Conservation (phyloP, 1,140 invertebrate genomes). For the Apolygus lucorum region DNA sequence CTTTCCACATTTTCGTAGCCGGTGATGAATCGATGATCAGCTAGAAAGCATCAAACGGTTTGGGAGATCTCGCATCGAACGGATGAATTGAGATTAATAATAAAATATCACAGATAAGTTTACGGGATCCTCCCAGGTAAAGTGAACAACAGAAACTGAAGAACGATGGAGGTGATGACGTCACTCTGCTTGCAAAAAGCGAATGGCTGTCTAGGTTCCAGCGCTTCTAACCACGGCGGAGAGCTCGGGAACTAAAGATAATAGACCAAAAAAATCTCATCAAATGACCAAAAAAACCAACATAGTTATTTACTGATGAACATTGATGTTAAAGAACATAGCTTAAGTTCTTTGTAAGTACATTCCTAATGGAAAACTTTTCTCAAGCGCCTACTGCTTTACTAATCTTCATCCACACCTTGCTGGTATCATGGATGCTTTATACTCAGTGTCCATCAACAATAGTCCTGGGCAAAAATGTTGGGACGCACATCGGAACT, state of each 20-base stretch:
- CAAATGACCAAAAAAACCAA: not conserved
- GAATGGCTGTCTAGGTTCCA: too few species aligned
- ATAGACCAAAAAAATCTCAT: not conserved
- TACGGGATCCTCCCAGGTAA: not conserved
- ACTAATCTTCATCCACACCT: too few species aligned
- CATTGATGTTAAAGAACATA: not conserved
- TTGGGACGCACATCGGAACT: too few species aligned
- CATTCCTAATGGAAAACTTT: too few species aligned
- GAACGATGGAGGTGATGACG: not conserved
- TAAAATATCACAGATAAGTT: not conserved
- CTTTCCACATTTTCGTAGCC: not conserved
- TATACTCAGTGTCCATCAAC: too few species aligned
- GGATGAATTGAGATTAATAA: not conserved
- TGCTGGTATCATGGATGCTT: too few species aligned
- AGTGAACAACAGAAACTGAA: not conserved
- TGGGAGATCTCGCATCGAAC: not conserved
- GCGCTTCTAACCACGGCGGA: too few species aligned
- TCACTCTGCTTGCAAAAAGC: not conserved
- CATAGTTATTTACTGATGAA: not conserved
- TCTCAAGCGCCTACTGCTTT: too few species aligned
- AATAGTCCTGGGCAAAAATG: too few species aligned
- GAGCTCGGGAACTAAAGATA: too few species aligned
- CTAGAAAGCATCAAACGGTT: not conserved
- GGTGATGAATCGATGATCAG: not conserved
- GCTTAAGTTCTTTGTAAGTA: not conserved